Conservation (phyloP, 2,113 vertebrate species). For the Phylloscopus trochilus region DNA sequence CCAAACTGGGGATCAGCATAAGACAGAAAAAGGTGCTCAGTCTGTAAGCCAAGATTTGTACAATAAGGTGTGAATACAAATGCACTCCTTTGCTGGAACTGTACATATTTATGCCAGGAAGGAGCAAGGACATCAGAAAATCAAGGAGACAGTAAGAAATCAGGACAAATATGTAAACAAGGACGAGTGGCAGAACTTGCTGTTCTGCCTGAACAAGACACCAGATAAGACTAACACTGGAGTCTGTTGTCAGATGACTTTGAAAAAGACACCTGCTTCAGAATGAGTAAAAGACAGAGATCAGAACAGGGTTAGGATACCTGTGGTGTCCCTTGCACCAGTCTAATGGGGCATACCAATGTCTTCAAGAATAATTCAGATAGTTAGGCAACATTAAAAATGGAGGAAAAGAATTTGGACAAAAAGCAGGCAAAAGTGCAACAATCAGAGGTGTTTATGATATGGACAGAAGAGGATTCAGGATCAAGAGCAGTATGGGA, state of each 20-base stretch:
- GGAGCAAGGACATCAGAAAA: slow-evolving; percentile 1
- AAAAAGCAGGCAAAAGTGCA: background rate
- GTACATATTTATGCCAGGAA: background rate
- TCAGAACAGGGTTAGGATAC: background rate
- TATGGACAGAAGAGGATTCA: background rate
- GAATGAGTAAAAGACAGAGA: background rate
- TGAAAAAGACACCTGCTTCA: background rate
- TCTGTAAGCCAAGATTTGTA: background rate
- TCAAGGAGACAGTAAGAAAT: background rate
- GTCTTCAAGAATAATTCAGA: background rate
- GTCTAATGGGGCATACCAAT: background rate
- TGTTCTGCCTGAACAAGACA: background rate
- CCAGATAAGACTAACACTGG: background rate
- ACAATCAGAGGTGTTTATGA: background rate
- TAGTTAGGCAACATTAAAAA: background rate
- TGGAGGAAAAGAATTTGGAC: rapidly evolving
- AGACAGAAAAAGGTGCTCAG: background rate
- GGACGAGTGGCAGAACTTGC: background rate
- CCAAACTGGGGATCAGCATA: background rate
- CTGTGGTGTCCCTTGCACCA: background rate
- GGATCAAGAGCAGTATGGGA: background rate
- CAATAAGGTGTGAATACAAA: background rate
- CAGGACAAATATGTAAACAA: background rate
- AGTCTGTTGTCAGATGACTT: background rate
- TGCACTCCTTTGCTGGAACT: background rate